A percentile compares a stretch with the other conserved stretches of the same genome.
These are phyloP conservation scores for Campaea margaritaria DNA, from an alignment of 2,888 invertebrate genomes.

Conservation along the genomic window DNA sequence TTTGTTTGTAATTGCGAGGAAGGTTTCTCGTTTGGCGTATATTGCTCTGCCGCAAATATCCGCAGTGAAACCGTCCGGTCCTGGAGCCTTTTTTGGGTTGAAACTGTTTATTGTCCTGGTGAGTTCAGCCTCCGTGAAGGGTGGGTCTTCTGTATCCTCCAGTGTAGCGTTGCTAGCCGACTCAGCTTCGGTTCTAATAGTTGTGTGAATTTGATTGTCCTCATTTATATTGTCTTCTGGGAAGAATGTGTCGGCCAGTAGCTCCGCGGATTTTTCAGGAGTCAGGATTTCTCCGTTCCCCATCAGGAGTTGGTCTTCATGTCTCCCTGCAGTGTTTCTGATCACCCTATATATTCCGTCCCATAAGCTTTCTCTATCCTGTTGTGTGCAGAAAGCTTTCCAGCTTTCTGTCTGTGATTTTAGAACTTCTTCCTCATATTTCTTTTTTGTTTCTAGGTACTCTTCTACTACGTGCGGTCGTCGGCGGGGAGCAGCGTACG, in stretches of 20 bases:
- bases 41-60: too few relatives aligned
- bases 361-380: slow-evolving; percentile 25
- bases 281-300: background rate
- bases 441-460: slow-evolving; percentile 14
- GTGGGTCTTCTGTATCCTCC: too few relatives aligned
- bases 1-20: too few relatives aligned
- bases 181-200: too few relatives aligned
- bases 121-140: slow-evolving; percentile 26
- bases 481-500: too few relatives aligned
- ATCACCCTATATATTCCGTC: slow-evolving; percentile 22
- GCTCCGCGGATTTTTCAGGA: background rate
- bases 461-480: background rate
- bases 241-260: slow-evolving; percentile 9
- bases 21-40: too few relatives aligned
- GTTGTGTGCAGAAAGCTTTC: slow-evolving; percentile 3
- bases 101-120: slow-evolving; percentile 1
- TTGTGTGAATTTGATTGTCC: too few relatives aligned
- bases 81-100: slow-evolving; percentile 6
- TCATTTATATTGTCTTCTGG: slow-evolving; percentile 1
- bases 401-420: too few relatives aligned
- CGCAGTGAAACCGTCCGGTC: too few relatives aligned
- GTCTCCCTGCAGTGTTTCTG: background rate
- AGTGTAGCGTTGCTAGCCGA: too few relatives aligned
- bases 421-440: slow-evolving; percentile 2
- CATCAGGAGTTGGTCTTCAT: slow-evolving; percentile 15